Evolutionary conservation across 2,113 vertebrate genomes (phyloP), one percentile per base, ranked within the genome.

Genomic region (Forbesichthys papilliferus): DNA sequence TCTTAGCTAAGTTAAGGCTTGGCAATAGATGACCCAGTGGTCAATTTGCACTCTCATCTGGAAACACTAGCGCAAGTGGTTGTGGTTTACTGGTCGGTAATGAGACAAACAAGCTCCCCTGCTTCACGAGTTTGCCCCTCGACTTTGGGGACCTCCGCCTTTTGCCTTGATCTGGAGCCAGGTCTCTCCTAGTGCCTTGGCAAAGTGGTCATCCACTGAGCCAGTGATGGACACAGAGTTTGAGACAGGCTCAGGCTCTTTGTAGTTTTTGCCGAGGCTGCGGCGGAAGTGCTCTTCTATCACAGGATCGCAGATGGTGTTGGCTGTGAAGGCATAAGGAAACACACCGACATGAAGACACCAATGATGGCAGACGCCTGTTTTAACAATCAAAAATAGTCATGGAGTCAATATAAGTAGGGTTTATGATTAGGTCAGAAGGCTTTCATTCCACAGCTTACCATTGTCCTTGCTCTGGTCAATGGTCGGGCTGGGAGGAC

Each of bases 221-320:
- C 96, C 98, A 0, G 98, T 98, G 92, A 98, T 98, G 87, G 98
- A 99, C 88, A 99, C 96, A 0, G 95, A 97, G 91, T 96, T 96
- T 63, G 96, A 93, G 58, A 94, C 95, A 0, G 95, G 93, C 88
- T 99, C 98, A 0, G 96, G 92, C 78, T 99, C 96, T 88, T 95
- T 96, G 94, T 99, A 99, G 84, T 98, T 97, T 92, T 97, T 96
- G 65, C 97, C 98, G 3, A 99, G 94, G 91, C 98, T 99, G 74
- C 98, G 92, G 47, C 98, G 98, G 91, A 99, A 99, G 86, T 99
- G 98, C 84, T 99, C 98, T 72, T 99, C 98, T 70, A 99, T 98
- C 88, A 98, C 96, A 0, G 97, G 96, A 82, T 99, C 98, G 0
- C 96, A 98, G 7, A 93, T 90, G 1, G 95, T 57, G 73, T 92